Percentiles rank a stretch among this genome's conserved stretches.
These are phyloP conservation scores for Odontamblyopus lacepedii DNA, from an alignment of 2,797 vertebrate genomes.

Conservation along the genomic window DNA sequence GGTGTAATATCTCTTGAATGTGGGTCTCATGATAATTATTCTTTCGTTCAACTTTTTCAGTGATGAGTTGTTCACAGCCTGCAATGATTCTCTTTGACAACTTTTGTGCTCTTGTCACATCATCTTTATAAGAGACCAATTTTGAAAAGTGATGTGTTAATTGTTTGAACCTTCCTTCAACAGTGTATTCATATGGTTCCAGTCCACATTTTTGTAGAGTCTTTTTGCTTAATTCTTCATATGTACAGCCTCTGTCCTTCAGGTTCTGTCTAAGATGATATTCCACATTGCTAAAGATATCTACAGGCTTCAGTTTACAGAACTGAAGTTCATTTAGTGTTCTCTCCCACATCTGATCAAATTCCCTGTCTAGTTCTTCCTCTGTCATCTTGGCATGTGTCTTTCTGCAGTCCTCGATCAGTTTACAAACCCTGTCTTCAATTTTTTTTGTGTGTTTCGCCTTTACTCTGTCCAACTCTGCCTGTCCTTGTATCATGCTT, in stretches of 20 bases:
- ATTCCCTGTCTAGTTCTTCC: constrained; percentile 31
- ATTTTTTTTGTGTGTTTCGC: constrained; percentile 45
- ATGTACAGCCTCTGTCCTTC: constrained; percentile 24
- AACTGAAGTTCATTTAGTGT: constrained; percentile 17
- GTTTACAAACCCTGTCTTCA: constrained; percentile 27
- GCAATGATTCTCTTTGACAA: constrained; percentile 39
- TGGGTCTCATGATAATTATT: constrained; percentile 63
- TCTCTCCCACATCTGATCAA: constrained; percentile 64
- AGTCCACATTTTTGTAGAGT: neutral
- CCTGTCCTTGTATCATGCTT: constrained; percentile 48
- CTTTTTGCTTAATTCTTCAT: constrained; percentile 13
- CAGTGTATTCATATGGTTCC: constrained; percentile 1
- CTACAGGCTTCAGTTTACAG: neutral
- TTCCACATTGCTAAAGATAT: constrained; percentile 22
- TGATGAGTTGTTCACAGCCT: constrained; percentile 21
- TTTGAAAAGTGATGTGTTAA: accelerated
- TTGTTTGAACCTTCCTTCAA: accelerated
- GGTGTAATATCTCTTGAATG: constrained; percentile 54
- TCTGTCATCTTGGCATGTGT: constrained; percentile 22
- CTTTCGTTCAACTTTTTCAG: neutral
- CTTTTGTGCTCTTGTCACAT: neutral
- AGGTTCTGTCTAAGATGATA: constrained; percentile 47
- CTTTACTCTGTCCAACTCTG: constrained; percentile 49
- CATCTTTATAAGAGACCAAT: accelerated
- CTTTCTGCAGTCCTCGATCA: constrained; percentile 47